Evolutionary conservation across 1,140 invertebrate genomes (phyloP), one percentile per base, ranked within the genome.

Genomic region (Rhyacophila brunnea): DNA sequence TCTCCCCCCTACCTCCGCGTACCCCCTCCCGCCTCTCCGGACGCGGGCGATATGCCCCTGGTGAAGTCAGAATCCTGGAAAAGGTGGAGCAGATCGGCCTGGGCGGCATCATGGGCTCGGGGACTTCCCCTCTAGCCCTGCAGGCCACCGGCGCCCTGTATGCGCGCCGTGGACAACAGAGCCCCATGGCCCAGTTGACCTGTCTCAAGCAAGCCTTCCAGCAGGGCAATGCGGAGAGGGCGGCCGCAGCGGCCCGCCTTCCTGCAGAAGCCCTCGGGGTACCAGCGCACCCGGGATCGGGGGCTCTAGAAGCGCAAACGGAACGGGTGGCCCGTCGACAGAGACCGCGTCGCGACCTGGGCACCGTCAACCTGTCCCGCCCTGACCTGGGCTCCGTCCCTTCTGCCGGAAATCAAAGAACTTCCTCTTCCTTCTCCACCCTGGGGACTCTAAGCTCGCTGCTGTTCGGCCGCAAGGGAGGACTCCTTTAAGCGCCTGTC

Each of bases 391-490:
- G 62, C 64, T 45, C 65, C 64, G 64, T 54, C 5, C 60, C 49
- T 19, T 66, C 67, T 34, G 59, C 65, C 58, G 69, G 67, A 46
- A 70, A 71, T 65, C 64, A 68, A 53, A 3, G 23, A 9, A 67
- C 68, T 34, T 47, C 52, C 28, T 58, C 62, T 20, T 36, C 67
- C 9, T 80, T 83, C 58, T 85, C 86, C 11, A 83, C 89, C 1
- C 77, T 91, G 11, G 90, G 89, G 49, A 90, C 88, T 18, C 83
- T 92, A 48, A 91, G 89, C 76, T 87, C 87, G 15, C 78, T 92
- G 63, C 78, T 92, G 9, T 92, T 92, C 71, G 90, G 90, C 20
- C 79, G 90, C 50, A 92, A 92, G 69, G 90, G 90, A 42, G 90
- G 90, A 11, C 80, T 91, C 62, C 81, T 91, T 61, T 91, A 85